Evolutionary conservation across 1,140 invertebrate species (phyloP), one percentile per base, ranked within the genome.

Genomic region (Eueides isabella): DNA sequence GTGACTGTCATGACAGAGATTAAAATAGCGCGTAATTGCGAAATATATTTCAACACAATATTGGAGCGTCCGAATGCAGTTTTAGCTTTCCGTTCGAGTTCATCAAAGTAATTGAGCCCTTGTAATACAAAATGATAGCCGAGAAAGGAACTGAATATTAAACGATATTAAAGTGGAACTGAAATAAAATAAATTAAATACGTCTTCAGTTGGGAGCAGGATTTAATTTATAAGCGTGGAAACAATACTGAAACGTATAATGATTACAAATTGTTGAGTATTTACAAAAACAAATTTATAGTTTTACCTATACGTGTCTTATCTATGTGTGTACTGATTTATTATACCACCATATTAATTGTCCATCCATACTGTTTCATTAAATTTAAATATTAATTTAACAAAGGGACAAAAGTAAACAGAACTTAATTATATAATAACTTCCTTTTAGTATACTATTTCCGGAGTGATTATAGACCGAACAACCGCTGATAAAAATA

Each of bases 1-100:
- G 6, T 23, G 2, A 23, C 9, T 55, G 48, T 55, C 48, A 6
- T 5, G 9, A 11, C 48, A 55, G 23, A 55, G 48, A 55, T 23
- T 23, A 19, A 55, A 23, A 55, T 55, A 26, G 19, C 5, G 9
- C 9, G 9, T 23, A 11, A 26, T 23, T 2, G 48, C 19, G 5
- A 12, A 55, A 19, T 19, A 55, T 26, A 55, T 55, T 55, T 55
- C 48, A 55, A 55, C 48, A 55, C 9, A 55, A 55, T 55, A 55
- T 23, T 55, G 48, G 48, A 26, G 48, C 48, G 48, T 55, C 48
- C 48, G 48, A 55, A 55, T 55, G 48, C 19, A 55, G 48, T 55
- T 55, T 55, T 55, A 55, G 48, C 19, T 55, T 55, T 55, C 48
- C 48, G 48, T 23, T 55, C 23, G 48, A 55, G 48, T 55, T 55